These are phyloP conservation scores for Leptopilina boulardi DNA, from an alignment of 1,140 invertebrate species.

Conservation along the genomic window DNA sequence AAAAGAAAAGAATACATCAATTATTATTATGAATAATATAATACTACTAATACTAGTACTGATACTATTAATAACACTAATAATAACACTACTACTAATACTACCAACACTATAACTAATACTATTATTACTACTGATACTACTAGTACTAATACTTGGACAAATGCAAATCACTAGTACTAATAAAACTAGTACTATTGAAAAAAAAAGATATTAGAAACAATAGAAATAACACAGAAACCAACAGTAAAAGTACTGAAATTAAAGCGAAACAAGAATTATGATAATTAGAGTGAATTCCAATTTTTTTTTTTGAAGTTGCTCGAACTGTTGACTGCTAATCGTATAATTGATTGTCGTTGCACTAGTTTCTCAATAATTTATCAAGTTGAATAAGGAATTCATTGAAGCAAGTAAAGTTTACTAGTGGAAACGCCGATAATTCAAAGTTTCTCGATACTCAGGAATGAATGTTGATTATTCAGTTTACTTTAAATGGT, in stretches of 20 bases:
- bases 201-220: background rate
- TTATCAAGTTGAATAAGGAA: slow-evolving; percentile 15
- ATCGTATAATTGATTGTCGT: slow-evolving; percentile 5
- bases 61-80: no score
- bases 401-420: background rate
- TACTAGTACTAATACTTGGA: no score
- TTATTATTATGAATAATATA: no score
- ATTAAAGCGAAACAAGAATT: background rate
- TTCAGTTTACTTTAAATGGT: background rate
- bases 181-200: no score
- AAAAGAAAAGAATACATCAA: background rate
- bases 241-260: no score
- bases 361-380: slow-evolving; percentile 20
- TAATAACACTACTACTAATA: no score
- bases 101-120: no score
- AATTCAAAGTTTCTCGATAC: slow-evolving; percentile 33
- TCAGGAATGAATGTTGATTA: background rate
- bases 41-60: no score
- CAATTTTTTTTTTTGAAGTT: background rate
- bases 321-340: background rate
- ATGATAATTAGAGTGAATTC: background rate
- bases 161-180: no score
- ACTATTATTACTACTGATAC: no score
- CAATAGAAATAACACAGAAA: background rate
- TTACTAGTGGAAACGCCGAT: slow-evolving; percentile 60